Evolutionary conservation across 2,797 vertebrate species (phyloP), one percentile per base, ranked within the genome.

Genomic region (Falco biarmicus): DNA sequence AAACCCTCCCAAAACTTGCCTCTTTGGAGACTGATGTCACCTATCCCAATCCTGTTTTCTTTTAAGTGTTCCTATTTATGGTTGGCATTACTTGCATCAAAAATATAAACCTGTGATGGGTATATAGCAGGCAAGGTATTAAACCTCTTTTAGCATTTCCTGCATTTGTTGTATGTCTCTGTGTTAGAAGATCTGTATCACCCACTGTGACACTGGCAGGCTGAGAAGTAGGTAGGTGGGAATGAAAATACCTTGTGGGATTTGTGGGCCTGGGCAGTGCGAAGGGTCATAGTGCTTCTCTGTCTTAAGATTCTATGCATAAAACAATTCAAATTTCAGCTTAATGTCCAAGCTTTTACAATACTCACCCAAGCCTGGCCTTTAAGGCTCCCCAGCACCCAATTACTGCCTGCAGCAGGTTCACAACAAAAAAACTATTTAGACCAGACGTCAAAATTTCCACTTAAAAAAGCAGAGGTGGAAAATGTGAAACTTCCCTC

Each of bases 401-500:
- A 90, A 74, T 80, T 75, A 77, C n/a, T 60, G 78, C 32, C 56
- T 83, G 14, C 6, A 80, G 48, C 64, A 78, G 47, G 29, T 51
- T 90, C 76, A 69, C 24, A 84, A 73, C 29, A 86, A 64, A 56
- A 79, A 54, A 73, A 78, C 51, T 39, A 25, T 34, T 91, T 86
- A 88, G 25, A 45, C 41, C 28, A 54, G 75, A 80, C 0, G 0
- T 39, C 18, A 94, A 93, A 85, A 82, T 65, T 90, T 93, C 50
- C 34, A 28, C 47, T 87, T 93, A 70, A 69, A 79, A 95, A 87
- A 89, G 11, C n/a, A 89, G 19, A 47, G n/a, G 34, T 83, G 60
- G 75, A 78, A 94, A 90, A 77, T 32, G 7, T 64, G 71, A 91
- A 75, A 45, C n/a, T 95, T 95, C 63, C 71, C 21, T 74, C 81